A percentile compares a stretch with the other conserved stretches of the same genome.
Evolutionary conservation across 2,113 vertebrate species (phyloP).

Genomic region (Clupea harengus): DNA sequence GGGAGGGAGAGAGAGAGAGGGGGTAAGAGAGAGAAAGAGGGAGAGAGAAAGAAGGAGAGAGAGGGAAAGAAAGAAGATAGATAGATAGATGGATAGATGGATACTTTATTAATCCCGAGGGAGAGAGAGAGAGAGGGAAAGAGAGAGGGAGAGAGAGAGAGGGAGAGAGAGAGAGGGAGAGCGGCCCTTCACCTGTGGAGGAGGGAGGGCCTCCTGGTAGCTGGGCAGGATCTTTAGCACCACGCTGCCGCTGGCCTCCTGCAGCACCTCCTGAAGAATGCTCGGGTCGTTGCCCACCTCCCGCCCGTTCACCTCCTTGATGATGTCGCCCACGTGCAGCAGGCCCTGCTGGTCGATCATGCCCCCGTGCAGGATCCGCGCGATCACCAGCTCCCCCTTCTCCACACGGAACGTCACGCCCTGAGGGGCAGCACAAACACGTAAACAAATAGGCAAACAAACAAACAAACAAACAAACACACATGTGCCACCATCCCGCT

Average conservation of each 20-base stretch:
- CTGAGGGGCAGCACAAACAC: conserved; percentile 56
- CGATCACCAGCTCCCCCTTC: conserved; percentile 87
- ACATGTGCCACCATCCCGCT: background rate
- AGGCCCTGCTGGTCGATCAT: conserved; percentile 94
- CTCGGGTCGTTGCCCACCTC: conserved; percentile 85
- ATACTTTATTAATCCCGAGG: no score
- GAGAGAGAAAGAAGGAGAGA: background rate
- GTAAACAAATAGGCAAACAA: background rate
- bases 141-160: background rate
- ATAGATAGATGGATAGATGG: no score
- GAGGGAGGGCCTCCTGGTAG: conserved; percentile 85
- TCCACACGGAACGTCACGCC: conserved; percentile 93
- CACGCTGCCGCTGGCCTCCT: conserved; percentile 83
- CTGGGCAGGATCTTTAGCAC: conserved; percentile 92
- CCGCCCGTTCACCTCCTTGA: conserved; percentile 90
- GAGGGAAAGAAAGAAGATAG: background rate
- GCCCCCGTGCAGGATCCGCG: conserved; percentile 90
- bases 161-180: no score
- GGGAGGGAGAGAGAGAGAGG: background rate
- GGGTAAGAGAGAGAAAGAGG: background rate
- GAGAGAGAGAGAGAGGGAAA: background rate
- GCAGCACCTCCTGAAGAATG: conserved; percentile 86
- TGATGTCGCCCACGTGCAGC: conserved; percentile 90
- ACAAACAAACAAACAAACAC: background rate
- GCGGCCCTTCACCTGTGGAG: conserved; percentile 30